Conservation (phyloP, 2,888 invertebrate species). For the Meliscaeva auricollis region DNA sequence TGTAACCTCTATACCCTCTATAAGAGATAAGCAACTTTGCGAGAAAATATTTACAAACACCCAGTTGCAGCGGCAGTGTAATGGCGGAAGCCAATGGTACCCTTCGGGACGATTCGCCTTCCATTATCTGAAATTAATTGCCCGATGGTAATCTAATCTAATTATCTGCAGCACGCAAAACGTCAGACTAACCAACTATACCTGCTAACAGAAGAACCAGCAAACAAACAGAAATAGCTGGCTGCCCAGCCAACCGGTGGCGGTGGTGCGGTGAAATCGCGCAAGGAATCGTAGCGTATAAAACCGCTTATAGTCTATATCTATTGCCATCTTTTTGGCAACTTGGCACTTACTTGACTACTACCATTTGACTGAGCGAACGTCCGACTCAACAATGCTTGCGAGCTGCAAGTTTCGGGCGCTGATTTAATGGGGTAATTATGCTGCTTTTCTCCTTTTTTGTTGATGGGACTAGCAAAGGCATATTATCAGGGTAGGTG, state of each 20-base stretch:
- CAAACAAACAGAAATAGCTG: slow-evolving; percentile 52
- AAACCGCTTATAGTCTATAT: slow-evolving; percentile 1
- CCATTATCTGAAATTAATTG: slow-evolving; percentile 75
- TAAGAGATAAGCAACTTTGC: slow-evolving; percentile 61
- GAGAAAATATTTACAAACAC: slow-evolving; percentile 60
- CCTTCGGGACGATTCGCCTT: slow-evolving; percentile 73
- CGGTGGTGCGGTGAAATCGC: too few relatives aligned
- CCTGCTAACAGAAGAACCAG: slow-evolving; percentile 13
- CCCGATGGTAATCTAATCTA: slow-evolving; percentile 76
- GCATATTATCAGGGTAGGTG: neutral
- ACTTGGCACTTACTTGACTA: neutral
- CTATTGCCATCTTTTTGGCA: slow-evolving; percentile 62
- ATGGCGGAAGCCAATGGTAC: slow-evolving; percentile 75
- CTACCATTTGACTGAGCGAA: neutral
- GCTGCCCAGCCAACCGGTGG: slow-evolving; percentile 50
- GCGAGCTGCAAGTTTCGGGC: slow-evolving; percentile 70
- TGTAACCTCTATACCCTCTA: slow-evolving; percentile 56
- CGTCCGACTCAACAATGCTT: slow-evolving; percentile 58
- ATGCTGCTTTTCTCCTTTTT: slow-evolving; percentile 58
- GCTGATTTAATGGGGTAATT: slow-evolving; percentile 76
- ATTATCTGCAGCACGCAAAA: slow-evolving; percentile 75
- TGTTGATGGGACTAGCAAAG: neutral
- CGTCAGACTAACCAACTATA: slow-evolving; percentile 38
- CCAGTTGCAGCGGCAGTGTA: slow-evolving; percentile 35
- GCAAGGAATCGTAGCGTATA: slow-evolving; percentile 47